Evolutionary conservation across 2,888 invertebrate genomes (phyloP).

Genomic region (Scrobipalpa costella): DNA sequence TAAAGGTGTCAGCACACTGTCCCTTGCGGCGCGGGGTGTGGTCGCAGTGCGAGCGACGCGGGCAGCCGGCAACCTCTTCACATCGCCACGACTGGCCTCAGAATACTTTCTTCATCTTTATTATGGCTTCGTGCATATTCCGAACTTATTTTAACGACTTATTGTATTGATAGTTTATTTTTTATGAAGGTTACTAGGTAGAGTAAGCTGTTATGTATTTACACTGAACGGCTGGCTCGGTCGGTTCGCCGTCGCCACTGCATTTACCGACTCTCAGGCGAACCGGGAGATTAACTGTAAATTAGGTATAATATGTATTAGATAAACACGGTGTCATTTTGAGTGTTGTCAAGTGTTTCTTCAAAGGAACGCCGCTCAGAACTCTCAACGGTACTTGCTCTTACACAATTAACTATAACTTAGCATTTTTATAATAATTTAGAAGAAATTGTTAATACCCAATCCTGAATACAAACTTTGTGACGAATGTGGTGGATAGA

Average conservation of each 20-base stretch:
- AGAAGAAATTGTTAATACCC: conserved; percentile 75
- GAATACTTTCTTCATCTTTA: conserved; percentile 44
- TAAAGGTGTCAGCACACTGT: conserved; percentile 5
- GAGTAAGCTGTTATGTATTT: conserved; percentile 79
- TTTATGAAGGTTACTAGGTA: conserved; percentile 78
- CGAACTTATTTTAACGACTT: conserved; percentile 65
- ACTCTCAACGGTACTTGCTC: conserved; percentile 72
- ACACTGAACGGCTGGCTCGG: conserved; percentile 61
- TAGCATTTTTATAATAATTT: conserved; percentile 81
- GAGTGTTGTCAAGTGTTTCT: conserved; percentile 69
- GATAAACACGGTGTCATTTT: conserved; percentile 71
- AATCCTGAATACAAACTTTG: conserved; percentile 65
- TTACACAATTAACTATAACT: conserved; percentile 80
- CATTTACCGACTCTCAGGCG: conserved; percentile 75
- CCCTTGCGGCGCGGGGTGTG: conserved; percentile 6
- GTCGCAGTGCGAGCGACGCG: conserved; percentile 19
- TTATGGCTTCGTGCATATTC: conserved; percentile 59
- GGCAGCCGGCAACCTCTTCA: conserved; percentile 18
- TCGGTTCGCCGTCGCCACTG: conserved; percentile 62
- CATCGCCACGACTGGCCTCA: conserved; percentile 33
- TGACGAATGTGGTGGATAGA: conserved; percentile 69
- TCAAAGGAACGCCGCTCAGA: conserved; percentile 66
- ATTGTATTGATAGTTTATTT: conserved; percentile 78
- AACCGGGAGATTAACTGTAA: conserved; percentile 75
- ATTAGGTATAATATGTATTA: conserved; percentile 77